Conservation (phyloP, 2,888 invertebrate species). For the Rhyacophila evoluta region DNA sequence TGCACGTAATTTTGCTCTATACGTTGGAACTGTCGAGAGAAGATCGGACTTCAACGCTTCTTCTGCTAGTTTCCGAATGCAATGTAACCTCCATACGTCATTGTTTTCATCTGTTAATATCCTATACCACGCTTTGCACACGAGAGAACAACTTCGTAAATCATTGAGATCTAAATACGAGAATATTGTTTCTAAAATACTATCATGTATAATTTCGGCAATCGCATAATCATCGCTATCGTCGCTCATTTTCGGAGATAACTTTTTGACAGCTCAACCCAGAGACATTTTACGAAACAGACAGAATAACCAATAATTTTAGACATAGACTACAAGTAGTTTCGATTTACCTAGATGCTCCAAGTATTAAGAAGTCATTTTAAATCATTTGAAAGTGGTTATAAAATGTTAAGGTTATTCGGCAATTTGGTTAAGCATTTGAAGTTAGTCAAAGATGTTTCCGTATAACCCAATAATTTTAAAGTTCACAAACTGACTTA, state of each 20-base stretch:
- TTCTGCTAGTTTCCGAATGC: conserved; percentile 87
- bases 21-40: conserved; percentile 87
- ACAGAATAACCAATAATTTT: conserved; percentile 19
- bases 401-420: no score
- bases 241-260: conserved; percentile 44
- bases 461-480: no score
- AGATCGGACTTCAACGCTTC: conserved; percentile 90
- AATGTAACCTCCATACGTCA: conserved; percentile 94
- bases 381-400: no score
- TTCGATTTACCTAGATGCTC: no score
- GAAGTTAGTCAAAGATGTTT: no score
- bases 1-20: conserved; percentile 93
- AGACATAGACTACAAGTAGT: not conserved
- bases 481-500: no score
- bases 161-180: conserved; percentile 90
- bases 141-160: conserved; percentile 88
- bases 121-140: conserved; percentile 93
- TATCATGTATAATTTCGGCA: conserved; percentile 78
- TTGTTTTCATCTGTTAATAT: conserved; percentile 93
- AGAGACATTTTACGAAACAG: conserved; percentile 11
- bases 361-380: no score
- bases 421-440: no score
- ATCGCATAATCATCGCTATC: conserved; percentile 69
- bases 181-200: conserved; percentile 90
- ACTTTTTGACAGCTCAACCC: conserved; percentile 11